Evolutionary conservation across 2,888 invertebrate genomes (phyloP).

Genomic region (Drosophila kambysellisi): DNA sequence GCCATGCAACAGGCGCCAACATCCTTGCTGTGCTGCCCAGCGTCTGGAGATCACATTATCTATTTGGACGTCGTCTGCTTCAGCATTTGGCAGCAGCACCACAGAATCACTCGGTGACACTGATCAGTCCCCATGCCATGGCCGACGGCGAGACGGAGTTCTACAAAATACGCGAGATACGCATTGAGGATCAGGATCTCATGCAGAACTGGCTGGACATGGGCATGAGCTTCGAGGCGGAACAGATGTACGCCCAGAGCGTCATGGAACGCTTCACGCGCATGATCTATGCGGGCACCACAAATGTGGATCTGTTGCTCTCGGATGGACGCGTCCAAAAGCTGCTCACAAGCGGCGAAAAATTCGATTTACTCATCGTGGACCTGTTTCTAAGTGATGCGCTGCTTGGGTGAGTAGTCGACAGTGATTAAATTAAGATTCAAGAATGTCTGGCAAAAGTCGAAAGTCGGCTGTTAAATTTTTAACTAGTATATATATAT

Average conservation of each 20-base stretch:
- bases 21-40: constrained; percentile 84
- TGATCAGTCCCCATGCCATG: constrained; percentile 79
- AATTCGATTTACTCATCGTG: constrained; percentile 84
- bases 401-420: constrained; percentile 75
- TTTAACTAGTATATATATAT: background rate
- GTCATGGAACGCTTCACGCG: constrained; percentile 83
- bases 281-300: constrained; percentile 83
- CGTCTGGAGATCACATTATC: constrained; percentile 84
- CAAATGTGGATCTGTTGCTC: constrained; percentile 82
- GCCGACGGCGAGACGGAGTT: constrained; percentile 25
- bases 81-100: constrained; percentile 75
- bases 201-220: constrained; percentile 83
- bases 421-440: background rate
- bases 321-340: constrained; percentile 76
- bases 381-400: constrained; percentile 86
- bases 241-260: constrained; percentile 82
- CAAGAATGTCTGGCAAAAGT: background rate
- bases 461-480: background rate
- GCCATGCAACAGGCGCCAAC: constrained; percentile 71
- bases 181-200: constrained; percentile 74
- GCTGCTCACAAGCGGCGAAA: constrained; percentile 75
- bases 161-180: constrained; percentile 79
- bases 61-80: constrained; percentile 81
- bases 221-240: constrained; percentile 82
- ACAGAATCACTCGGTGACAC: constrained; percentile 82